Conservation (phyloP, 2,888 invertebrate genomes). For the Elaeidobius kamerunicus region DNA sequence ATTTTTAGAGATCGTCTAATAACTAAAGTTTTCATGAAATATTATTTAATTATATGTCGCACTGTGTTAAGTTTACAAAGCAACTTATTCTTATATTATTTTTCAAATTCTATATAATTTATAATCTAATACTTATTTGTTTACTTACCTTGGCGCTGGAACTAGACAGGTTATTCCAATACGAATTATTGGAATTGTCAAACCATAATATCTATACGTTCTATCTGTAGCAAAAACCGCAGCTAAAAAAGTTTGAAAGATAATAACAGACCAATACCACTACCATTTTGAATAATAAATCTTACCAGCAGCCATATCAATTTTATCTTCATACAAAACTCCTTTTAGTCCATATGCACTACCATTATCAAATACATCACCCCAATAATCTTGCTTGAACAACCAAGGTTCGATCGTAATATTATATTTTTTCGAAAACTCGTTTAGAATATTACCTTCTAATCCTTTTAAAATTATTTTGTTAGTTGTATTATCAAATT, state of each 20-base stretch:
- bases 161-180: conserved; percentile 65
- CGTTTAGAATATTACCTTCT: conserved; percentile 7
- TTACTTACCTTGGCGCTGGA: conserved; percentile 58
- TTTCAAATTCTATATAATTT: no score
- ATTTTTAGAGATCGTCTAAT: neutral
- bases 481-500: neutral
- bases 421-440: conserved; percentile 52
- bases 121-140: no score
- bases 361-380: conserved; percentile 61
- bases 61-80: neutral
- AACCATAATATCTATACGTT: conserved; percentile 59
- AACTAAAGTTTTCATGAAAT: no score
- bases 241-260: conserved; percentile 40
- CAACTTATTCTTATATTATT: neutral
- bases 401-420: conserved; percentile 47
- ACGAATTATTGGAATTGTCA: conserved; percentile 58
- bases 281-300: no score
- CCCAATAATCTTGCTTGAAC: conserved; percentile 63
- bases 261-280: neutral
- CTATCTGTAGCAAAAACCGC: conserved; percentile 62
- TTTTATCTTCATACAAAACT: conserved; percentile 57
- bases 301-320: conserved; percentile 60
- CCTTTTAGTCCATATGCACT: conserved; percentile 65
- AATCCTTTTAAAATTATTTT: conserved; percentile 1
- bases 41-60: no score